These are phyloP conservation scores for Sinocyclocheilus anshuiensis DNA, from an alignment of 2,113 vertebrate species.

Conservation along the genomic window DNA sequence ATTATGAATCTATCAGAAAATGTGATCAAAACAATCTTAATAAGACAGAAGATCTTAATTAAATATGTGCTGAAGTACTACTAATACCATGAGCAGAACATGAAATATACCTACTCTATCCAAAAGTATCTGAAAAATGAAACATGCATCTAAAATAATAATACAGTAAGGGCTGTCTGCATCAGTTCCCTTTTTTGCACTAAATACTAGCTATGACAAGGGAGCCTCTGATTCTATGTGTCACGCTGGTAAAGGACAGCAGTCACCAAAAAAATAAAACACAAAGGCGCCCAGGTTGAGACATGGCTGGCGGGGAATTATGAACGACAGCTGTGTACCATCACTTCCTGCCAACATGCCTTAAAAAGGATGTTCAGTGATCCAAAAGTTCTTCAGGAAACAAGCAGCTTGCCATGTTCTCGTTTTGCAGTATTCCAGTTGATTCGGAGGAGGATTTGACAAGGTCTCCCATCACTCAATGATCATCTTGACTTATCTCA, in stretches of 20 bases:
- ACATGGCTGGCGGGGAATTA: slow-evolving; percentile 18
- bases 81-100: background rate
- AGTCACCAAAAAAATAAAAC: background rate
- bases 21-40: background rate
- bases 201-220: background rate
- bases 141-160: background rate
- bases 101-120: background rate
- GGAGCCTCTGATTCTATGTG: background rate
- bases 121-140: background rate
- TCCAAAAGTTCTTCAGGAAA: slow-evolving; percentile 6
- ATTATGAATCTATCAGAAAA: slow-evolving; percentile 26
- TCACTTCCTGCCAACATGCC: slow-evolving; percentile 20
- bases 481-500: slow-evolving; percentile 6
- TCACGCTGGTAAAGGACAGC: background rate
- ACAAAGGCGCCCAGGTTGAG: background rate
- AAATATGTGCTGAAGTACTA: background rate
- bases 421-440: background rate
- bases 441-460: background rate
- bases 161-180: background rate
- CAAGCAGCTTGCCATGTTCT: background rate
- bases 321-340: slow-evolving; percentile 3
- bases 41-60: background rate
- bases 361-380: slow-evolving; percentile 21
- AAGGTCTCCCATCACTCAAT: background rate
- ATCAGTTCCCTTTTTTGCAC: background rate